Percentiles rank a stretch among this genome's conserved stretches.
These are phyloP conservation scores for Chironomus striatipennis DNA, from an alignment of 1,140 invertebrate species.

Conservation along the genomic window DNA sequence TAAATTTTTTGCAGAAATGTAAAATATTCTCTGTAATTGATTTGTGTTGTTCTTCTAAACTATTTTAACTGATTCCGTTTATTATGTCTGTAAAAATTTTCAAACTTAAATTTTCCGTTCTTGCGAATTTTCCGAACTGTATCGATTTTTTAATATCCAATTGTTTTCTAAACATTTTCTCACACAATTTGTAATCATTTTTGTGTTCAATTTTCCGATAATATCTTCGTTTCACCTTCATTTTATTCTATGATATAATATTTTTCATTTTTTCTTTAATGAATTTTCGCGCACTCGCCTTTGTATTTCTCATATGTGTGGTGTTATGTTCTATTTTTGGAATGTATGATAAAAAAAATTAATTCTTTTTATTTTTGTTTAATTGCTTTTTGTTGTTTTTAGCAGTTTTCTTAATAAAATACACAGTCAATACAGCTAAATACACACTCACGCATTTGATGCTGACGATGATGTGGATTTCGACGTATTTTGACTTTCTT, in stretches of 20 bases:
- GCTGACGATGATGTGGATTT: no score
- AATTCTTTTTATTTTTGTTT: slow-evolving; percentile 4
- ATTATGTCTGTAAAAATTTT: background rate
- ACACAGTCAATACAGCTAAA: background rate
- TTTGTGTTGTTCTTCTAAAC: no score
- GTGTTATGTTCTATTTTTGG: background rate
- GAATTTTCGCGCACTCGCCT: background rate
- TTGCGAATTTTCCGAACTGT: background rate
- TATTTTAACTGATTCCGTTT: background rate
- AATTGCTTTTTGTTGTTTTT: slow-evolving; percentile 9
- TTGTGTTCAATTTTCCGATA: background rate
- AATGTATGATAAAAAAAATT: slow-evolving; percentile 7
- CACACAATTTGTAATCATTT: no score
- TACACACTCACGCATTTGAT: background rate
- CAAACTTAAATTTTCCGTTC: background rate
- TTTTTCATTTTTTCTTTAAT: background rate
- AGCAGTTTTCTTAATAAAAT: background rate
- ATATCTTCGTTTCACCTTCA: background rate
- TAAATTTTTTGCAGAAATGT: background rate
- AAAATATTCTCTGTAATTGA: no score
- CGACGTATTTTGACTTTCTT: no score
- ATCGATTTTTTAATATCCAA: background rate
- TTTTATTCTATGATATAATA: no score
- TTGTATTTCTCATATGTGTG: background rate
- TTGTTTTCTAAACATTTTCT: no score